These are phyloP conservation scores for Orius laevigatus DNA, from an alignment of 1,140 invertebrate genomes.

Conservation along the genomic window DNA sequence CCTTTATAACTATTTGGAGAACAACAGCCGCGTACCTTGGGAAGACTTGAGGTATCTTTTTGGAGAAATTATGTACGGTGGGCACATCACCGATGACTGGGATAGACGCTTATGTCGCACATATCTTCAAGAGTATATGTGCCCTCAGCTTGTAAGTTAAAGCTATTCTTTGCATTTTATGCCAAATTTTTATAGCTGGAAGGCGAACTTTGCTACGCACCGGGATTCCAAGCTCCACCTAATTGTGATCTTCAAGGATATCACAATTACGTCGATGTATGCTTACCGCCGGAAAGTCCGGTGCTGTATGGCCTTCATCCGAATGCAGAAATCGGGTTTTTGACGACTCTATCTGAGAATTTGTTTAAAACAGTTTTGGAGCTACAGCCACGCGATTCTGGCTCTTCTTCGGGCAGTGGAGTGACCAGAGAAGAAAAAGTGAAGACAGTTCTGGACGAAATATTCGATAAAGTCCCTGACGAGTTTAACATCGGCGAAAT, in stretches of 20 bases:
- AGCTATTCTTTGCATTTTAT: not conserved
- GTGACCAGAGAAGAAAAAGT: constrained; percentile 72
- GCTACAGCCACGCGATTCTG: constrained; percentile 72
- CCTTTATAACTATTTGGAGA: constrained; percentile 82
- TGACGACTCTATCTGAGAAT: constrained; percentile 70
- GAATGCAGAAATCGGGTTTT: constrained; percentile 88
- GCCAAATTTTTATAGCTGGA: constrained; percentile 40
- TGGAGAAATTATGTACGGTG: constrained; percentile 94
- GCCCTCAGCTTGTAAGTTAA: constrained; percentile 50
- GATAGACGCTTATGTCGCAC: constrained; percentile 73
- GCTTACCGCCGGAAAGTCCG: constrained; percentile 72
- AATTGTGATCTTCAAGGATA: constrained; percentile 76
- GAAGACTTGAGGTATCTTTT: constrained; percentile 85
- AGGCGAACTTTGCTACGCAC: constrained; percentile 65
- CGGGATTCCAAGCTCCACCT: constrained; percentile 65
- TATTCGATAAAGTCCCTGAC: constrained; percentile 76
- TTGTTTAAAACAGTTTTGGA: constrained; percentile 82
- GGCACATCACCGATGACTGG: constrained; percentile 94
- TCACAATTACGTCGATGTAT: constrained; percentile 79
- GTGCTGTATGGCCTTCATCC: constrained; percentile 82
- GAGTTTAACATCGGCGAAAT: constrained; percentile 77
- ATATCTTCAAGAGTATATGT: constrained; percentile 78
- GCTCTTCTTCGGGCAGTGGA: constrained; percentile 41
- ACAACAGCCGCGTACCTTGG: constrained; percentile 74
- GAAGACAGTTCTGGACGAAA: constrained; percentile 66